phyloP scores from a whole-genome alignment of 2,888 invertebrate genomes.

The Oligia latruncula region DNA sequence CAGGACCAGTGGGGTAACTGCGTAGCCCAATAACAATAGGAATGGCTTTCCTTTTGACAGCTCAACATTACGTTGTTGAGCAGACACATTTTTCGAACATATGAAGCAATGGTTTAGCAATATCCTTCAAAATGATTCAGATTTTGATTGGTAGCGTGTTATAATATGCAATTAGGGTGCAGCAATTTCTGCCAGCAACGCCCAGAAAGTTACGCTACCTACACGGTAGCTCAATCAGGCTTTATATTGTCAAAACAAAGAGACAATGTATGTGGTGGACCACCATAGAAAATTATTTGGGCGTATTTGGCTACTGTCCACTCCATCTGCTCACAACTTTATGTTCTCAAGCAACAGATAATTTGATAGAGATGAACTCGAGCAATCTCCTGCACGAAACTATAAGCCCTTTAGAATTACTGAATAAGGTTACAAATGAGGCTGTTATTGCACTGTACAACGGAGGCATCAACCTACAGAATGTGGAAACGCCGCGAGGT shows the following conservation, averaged over 20 bases:
- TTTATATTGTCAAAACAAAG: background rate
- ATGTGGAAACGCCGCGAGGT: constrained; percentile 41
- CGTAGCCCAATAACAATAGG: background rate
- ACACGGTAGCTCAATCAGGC: background rate
- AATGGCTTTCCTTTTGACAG: background rate
- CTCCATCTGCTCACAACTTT: background rate
- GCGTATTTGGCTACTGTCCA: background rate
- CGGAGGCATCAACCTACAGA: constrained; percentile 32
- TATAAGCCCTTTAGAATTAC: constrained; percentile 21
- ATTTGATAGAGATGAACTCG: background rate
- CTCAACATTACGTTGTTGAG: background rate
- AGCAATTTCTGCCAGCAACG: background rate
- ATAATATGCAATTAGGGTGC: background rate
- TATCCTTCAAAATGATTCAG: background rate
- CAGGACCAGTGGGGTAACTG: no score
- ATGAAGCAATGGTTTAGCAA: background rate
- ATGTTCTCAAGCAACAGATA: background rate
- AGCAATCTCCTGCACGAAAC: constrained; percentile 15
- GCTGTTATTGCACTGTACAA: background rate
- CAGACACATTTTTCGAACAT: background rate
- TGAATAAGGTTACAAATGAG: constrained; percentile 24
- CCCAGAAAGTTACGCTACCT: background rate
- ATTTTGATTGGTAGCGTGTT: no score
- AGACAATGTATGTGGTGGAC: background rate
- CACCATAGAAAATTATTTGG: background rate